Evolutionary conservation across 1,140 invertebrate species (phyloP), one percentile per base, ranked within the genome.

Genomic region (Cataglyphis hispanica): DNA sequence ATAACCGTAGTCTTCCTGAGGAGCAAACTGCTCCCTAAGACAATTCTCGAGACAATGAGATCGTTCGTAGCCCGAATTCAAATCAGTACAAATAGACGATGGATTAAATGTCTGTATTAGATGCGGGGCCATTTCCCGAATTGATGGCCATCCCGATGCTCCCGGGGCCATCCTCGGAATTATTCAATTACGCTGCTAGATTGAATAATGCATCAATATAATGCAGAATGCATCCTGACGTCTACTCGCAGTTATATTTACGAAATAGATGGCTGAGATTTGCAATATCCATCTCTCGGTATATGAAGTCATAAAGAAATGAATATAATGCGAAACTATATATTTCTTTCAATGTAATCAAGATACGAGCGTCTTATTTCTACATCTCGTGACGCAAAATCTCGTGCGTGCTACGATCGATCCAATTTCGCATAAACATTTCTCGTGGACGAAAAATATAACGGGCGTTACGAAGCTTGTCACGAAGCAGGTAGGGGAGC

Each of bases 21-120:
- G 53, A 87, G 67, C 58, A 64, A 87, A 85, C 76, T 53, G 76
- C 81, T 88, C 86, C 83, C 86, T 84, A 87, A 90, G 88, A 90
- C 83, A 64, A 87, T 90, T 88, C 86, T 84, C 76, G 66, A 83
- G 88, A 72, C 88, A 85, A 90, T 87, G 88, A 87, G 85, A 85
- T 85, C 86, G 85, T 77, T 87, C 85, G 89, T 85, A 81, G 86
- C 80, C 88, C 88, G 86, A 90, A 89, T 90, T 89, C 88, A 87
- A 90, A 90, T 89, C 87, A 80, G 66, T 80, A 84, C 78, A 84
- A 88, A 81, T 76, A 56, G 70, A 70, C 64, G 64, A 69, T 22
- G 37, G 37, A 69, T 75, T 75, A 66, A 88, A 70, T 67, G 67
- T 89, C 63, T 70, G 61, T 87, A 66, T 56, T 77, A 86, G 78